Percentiles rank a stretch among this genome's conserved stretches.
phyloP scores from a whole-genome alignment of 2,113 vertebrate species.

The Orthonyx spaldingii region DNA sequence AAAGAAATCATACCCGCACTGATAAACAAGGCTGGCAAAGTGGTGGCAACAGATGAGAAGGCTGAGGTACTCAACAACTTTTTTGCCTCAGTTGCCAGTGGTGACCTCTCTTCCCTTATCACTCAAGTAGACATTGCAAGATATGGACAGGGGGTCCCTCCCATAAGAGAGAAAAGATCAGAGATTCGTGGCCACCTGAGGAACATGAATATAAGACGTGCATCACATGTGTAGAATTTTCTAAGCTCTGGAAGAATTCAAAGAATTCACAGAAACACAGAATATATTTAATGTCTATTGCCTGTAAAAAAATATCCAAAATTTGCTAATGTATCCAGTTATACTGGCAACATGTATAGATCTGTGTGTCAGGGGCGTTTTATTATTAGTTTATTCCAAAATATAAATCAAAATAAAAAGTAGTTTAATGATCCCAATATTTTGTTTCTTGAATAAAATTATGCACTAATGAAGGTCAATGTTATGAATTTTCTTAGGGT shows the following conservation, averaged over 20 bases:
- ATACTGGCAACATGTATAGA: constrained; percentile 4
- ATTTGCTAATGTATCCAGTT: not conserved
- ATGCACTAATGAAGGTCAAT: constrained; percentile 1
- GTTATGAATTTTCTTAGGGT: not conserved
- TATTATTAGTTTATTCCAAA: not conserved
- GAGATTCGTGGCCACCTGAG: not conserved
- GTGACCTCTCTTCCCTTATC: not conserved
- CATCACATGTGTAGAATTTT: not conserved
- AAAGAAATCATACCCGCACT: not conserved
- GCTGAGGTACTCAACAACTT: not conserved
- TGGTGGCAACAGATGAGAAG: not conserved
- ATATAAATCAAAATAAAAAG: not conserved
- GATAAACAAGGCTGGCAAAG: not conserved
- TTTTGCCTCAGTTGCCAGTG: not conserved
- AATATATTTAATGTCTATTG: constrained; percentile 49
- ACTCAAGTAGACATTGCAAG: not conserved
- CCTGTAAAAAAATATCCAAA: not conserved
- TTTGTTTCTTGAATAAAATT: constrained; percentile 31
- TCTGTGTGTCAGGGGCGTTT: not conserved
- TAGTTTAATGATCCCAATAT: not conserved
- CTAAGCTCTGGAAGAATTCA: not conserved
- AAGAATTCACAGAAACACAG: constrained; percentile 17
- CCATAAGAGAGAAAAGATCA: not conserved
- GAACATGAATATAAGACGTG: not conserved
- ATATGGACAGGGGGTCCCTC: not conserved